A percentile compares a stretch with the other conserved stretches of the same genome.
Conservation (phyloP, 2,888 invertebrate species). For the Caenorhabditis sp. region DNA sequence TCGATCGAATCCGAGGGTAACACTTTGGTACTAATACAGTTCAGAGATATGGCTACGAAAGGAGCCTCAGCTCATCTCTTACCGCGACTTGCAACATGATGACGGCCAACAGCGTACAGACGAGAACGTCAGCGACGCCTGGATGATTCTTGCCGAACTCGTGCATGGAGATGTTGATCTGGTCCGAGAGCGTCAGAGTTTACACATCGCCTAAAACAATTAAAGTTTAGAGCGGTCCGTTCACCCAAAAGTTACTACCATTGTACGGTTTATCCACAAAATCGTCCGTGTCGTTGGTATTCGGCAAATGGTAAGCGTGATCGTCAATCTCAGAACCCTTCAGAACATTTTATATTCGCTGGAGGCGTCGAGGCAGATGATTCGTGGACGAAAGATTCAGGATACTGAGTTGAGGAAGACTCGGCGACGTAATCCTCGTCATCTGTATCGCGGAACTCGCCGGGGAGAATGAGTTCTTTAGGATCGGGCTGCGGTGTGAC, state of each 20-base stretch:
- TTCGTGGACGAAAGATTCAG: too few relatives aligned
- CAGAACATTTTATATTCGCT: background rate
- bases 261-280: background rate
- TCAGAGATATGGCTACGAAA: too few relatives aligned
- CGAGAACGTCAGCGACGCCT: background rate
- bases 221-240: background rate
- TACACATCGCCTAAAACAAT: slow-evolving; percentile 6
- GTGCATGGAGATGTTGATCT: background rate
- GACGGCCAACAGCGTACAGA: background rate
- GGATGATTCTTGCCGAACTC: background rate
- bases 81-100: background rate
- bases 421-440: background rate
- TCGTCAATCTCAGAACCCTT: too few relatives aligned
- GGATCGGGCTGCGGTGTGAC: too few relatives aligned
- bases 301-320: background rate
- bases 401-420: background rate
- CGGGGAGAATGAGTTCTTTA: too few relatives aligned
- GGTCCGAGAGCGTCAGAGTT: background rate
- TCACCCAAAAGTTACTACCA: background rate
- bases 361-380: background rate
- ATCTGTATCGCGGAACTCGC: too few relatives aligned
- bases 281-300: background rate
- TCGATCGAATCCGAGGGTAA: too few relatives aligned
- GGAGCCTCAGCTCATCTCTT: too few relatives aligned
- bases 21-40: too few relatives aligned